Percentiles rank a stretch among this genome's conserved stretches.
phyloP scores from a whole-genome alignment of 2,888 invertebrate species.

The Lissocephala sabroskyi region DNA sequence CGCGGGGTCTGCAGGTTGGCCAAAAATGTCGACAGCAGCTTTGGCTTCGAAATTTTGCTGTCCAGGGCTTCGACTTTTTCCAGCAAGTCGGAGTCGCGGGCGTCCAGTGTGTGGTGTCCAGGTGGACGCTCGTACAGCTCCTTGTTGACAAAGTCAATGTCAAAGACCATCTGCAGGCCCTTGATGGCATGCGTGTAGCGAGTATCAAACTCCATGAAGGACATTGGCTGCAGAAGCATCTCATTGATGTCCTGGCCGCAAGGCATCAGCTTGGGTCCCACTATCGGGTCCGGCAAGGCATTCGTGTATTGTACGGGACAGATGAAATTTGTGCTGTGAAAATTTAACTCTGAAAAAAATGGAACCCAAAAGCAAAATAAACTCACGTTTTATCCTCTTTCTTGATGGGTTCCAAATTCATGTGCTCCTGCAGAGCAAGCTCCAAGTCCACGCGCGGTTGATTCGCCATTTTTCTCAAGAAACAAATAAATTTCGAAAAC shows the following conservation, averaged over 20 bases:
- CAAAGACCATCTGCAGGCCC: conserved; percentile 33
- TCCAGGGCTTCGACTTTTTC: conserved; percentile 18
- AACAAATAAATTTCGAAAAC: too few species aligned
- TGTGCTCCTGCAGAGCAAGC: background rate
- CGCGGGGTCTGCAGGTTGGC: background rate
- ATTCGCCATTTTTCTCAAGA: conserved; percentile 13
- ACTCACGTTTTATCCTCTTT: conserved; percentile 16
- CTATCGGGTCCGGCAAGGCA: conserved; percentile 21
- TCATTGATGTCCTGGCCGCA: conserved; percentile 24
- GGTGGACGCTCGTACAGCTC: background rate
- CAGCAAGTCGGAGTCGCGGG: conserved; percentile 18
- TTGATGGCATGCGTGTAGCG: conserved; percentile 11
- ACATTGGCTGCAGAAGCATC: conserved; percentile 19
- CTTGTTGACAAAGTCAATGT: conserved; percentile 29
- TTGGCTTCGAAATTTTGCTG: too few species aligned
- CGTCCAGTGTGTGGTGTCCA: conserved; percentile 7
- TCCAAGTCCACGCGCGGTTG: too few species aligned
- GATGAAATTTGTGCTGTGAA: conserved; percentile 20
- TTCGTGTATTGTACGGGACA: conserved; percentile 16
- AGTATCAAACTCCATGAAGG: conserved; percentile 18
- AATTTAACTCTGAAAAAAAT: too few species aligned
- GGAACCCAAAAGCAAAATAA: too few species aligned
- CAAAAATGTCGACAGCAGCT: background rate
- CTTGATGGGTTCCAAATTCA: background rate
- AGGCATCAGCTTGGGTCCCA: conserved; percentile 31